These are phyloP conservation scores for Oithona nana DNA, from an alignment of 2,888 invertebrate genomes.

Conservation along the genomic window DNA sequence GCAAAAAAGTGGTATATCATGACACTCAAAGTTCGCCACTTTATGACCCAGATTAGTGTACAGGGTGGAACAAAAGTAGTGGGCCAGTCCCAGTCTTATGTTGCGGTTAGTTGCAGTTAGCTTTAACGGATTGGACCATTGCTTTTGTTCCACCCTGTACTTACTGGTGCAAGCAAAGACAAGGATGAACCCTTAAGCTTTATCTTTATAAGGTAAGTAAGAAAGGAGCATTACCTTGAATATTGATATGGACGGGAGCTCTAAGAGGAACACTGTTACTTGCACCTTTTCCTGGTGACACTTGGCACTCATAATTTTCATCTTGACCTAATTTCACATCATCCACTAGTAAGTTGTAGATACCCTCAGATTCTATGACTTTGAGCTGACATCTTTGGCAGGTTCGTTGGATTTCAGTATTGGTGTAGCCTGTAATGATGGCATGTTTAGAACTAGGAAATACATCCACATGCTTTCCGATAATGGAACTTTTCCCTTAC, in stretches of 20 bases:
- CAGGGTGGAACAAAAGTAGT: too few species aligned
- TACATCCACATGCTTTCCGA: neutral
- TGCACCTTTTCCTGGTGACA: neutral
- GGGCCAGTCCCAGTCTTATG: too few species aligned
- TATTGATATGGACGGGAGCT: neutral
- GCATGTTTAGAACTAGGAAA: neutral
- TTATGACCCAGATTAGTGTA: too few species aligned
- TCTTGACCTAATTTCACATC: constrained; percentile 3
- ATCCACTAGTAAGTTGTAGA: neutral
- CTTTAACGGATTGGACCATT: neutral
- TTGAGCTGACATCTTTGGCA: neutral
- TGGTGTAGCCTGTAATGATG: neutral
- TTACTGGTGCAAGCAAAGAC: neutral
- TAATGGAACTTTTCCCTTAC: neutral
- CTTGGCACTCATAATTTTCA: constrained; percentile 9
- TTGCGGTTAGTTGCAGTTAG: too few species aligned
- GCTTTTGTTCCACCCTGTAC: neutral
- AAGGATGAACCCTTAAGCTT: too few species aligned
- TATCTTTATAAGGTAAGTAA: neutral
- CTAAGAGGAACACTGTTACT: neutral
- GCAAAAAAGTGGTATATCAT: too few species aligned
- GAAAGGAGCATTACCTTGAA: neutral
- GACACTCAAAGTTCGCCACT: too few species aligned
- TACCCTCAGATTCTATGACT: neutral
- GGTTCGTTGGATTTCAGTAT: neutral